A percentile compares a stretch with the other conserved stretches of the same genome.
Conservation (phyloP, 2,113 vertebrate species). For the Oncorhynchus kisutch region DNA sequence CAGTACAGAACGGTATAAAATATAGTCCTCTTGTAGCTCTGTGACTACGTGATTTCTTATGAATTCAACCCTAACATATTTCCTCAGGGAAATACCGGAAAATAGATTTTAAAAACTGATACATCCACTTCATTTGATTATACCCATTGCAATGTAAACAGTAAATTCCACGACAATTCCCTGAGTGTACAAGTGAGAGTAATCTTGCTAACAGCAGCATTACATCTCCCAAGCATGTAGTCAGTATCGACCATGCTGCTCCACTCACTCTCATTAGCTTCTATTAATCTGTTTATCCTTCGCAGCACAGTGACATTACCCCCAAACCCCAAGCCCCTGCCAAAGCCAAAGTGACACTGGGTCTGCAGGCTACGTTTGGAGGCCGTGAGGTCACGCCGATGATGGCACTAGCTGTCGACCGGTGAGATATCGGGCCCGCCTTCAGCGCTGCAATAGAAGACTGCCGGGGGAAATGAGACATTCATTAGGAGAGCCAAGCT, state of each 20-base stretch:
- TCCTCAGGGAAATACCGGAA: too few relatives aligned
- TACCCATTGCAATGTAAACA: not conserved
- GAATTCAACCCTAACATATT: too few relatives aligned
- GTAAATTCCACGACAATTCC: not conserved
- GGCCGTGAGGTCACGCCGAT: constrained; percentile 72
- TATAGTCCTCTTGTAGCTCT: too few relatives aligned
- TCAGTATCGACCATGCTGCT: constrained; percentile 32
- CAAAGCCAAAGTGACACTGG: constrained; percentile 75
- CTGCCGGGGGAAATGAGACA: constrained; percentile 74
- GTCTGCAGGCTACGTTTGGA: constrained; percentile 67
- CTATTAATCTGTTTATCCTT: constrained; percentile 75
- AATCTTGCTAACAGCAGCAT: not conserved
- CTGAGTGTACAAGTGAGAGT: not conserved
- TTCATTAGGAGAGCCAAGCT: constrained; percentile 81
- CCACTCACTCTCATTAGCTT: constrained; percentile 69
- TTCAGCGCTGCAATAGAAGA: constrained; percentile 64
- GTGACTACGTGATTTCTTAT: too few relatives aligned
- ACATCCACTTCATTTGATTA: not conserved
- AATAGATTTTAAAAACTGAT: not conserved
- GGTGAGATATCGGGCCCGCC: constrained; percentile 63
- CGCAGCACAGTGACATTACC: constrained; percentile 65
- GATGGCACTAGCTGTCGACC: constrained; percentile 72
- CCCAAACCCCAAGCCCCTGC: constrained; percentile 26
- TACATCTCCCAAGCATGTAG: not conserved
- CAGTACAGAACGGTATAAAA: too few relatives aligned